A percentile compares a stretch with the other conserved stretches of the same genome.
Conservation (phyloP, 2,113 vertebrate genomes). For the Rynchops niger region DNA sequence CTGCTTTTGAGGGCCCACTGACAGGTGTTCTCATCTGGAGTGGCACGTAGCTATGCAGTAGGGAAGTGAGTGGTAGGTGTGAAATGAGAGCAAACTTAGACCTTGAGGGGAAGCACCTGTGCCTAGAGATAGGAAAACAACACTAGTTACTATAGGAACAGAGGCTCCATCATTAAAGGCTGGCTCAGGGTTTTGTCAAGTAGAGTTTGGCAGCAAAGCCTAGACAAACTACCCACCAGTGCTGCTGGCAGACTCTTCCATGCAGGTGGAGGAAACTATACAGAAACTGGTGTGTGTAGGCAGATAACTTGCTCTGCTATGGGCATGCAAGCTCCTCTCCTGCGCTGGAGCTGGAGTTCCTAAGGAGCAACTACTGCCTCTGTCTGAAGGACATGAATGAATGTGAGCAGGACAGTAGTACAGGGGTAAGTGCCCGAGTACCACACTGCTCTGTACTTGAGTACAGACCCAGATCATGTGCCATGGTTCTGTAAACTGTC, state of each 20-base stretch:
- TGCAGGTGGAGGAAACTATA: slow-evolving; percentile 42
- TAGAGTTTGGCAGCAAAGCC: neutral
- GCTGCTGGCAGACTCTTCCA: neutral
- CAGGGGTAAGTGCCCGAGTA: neutral
- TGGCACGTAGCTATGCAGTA: neutral
- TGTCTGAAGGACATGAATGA: neutral
- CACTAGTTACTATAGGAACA: neutral
- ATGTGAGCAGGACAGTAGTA: neutral
- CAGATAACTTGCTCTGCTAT: neutral
- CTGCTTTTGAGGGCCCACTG: slow-evolving; percentile 1
- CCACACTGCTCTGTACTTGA: neutral
- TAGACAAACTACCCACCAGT: neutral
- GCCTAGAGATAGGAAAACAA: neutral
- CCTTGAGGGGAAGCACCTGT: slow-evolving; percentile 8
- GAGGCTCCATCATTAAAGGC: neutral
- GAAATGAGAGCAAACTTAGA: neutral
- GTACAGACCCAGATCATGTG: neutral
- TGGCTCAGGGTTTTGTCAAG: slow-evolving; percentile 18
- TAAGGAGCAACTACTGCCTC: neutral
- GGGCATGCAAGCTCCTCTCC: neutral
- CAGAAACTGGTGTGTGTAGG: slow-evolving; percentile 3
- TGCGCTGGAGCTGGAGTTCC: neutral
- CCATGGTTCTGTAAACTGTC: neutral
- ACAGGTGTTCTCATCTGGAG: slow-evolving; percentile 1
- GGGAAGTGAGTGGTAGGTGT: slow-evolving; percentile 33